Evolutionary conservation across 2,888 invertebrate species (phyloP), one percentile per base, ranked within the genome.

Genomic region (Euplexia lucipara): DNA sequence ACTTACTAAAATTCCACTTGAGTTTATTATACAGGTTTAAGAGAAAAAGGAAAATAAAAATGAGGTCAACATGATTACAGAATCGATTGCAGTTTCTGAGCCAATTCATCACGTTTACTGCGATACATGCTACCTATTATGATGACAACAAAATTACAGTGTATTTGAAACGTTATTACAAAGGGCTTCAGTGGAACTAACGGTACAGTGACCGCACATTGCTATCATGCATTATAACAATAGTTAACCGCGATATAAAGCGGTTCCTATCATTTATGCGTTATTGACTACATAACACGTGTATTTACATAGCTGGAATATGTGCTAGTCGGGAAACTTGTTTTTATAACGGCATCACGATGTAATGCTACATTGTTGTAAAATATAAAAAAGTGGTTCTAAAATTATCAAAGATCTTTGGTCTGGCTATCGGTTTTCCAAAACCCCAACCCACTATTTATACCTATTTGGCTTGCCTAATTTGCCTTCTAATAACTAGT

Each of bases 161-260:
- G 44, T 37, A 58, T 20, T 37, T 10, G 53, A 52, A 45, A 61
- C 70, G 45, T 42, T 56, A 61, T 49, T 52, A 39, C 69, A 68
- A 60, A 42, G 34, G 59, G 34, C 35, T 34, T 53, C 52, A 59
- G n/a, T 69, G 39, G 49, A 60, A 72, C 52, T 48, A 70, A 57
- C 48, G 44, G 37, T 57, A 44, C 41, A 49, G 52, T 49, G 57
- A 70, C 63, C 30, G 53, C 57, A 63, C 41, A 57, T 75, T 53
- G 53, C 32, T 53, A 45, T 70, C 52, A 63, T 41, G 42, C 52
- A 26, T 70, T 58, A 53, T 58, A 58, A 62, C 52, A 62, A 70
- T 62, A 75, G 37, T 57, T 34, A 69, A 75, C 60, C 44, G 56
- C 51, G 39, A 48, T 52, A 68, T 52, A 37, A 62, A 57, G 34